Base-by-base conservation (phyloP, 2,888 invertebrate species). In the Cheilosia variabilis region DNA sequence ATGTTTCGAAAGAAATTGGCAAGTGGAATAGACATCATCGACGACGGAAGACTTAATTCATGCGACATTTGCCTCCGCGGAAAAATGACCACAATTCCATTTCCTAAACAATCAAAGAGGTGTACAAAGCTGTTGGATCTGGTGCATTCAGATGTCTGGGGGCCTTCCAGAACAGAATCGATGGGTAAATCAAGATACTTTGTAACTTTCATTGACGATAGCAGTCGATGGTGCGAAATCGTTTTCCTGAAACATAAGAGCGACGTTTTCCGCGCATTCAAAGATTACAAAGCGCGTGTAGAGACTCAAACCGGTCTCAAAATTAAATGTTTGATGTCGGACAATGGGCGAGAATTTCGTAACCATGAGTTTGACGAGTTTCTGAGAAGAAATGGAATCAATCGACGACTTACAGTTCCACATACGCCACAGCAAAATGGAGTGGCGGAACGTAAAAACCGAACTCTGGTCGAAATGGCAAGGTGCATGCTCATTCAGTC, bases 401-500 rank as follows among this genome's bases (percentile, higher is more conserved):
- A n/a, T n/a, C n/a, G n/a, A n/a, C n/a, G n/a, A n/a, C n/a, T n/a
- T n/a, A n/a, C n/a, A n/a, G n/a, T n/a, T n/a, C n/a, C n/a, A n/a
- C n/a, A n/a, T n/a, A n/a, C 68, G 2, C 60, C 79, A 2, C 55
- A 78, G 17, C 47, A 71, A 41, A 78, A 71, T 60, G 57, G 62
- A 1, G 41, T 60, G 58, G 50, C 66, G 22, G 52, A 57, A 76
- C 47, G 43, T 1, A 58, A 57, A 34, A 75, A 53, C 24, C 58
- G 52, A 62, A 65, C 58, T 17, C 65, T 75, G 7, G 58, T 37
- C 2, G 58, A 65, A 15, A 75, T 58, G 57, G 57, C 45, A 1
- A 55, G 73, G 31, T 55, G 63, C 47, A 7, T 63, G n/a, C 50
- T 60, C 7, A 65, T 91, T 13, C 55, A 75, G 5, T 63, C 73